Conservation (phyloP, 2,113 vertebrate species). For the Melanotaenia duboulayi region DNA sequence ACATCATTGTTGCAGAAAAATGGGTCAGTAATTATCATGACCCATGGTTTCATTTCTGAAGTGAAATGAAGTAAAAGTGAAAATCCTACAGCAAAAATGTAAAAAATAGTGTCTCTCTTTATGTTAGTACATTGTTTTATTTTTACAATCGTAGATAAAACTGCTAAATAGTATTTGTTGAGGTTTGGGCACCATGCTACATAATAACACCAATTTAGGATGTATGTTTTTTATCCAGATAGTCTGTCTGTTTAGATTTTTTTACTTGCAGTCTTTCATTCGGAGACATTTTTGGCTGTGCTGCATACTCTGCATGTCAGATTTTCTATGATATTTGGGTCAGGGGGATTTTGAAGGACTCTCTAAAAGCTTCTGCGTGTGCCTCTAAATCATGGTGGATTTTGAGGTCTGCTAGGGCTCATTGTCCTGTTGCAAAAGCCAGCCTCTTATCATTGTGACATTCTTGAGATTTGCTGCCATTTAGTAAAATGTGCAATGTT, state of each 20-base stretch:
- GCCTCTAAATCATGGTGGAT: constrained; percentile 13
- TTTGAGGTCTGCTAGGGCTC: background rate
- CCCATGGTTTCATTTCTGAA: background rate
- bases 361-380: constrained; percentile 3
- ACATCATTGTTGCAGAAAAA: background rate
- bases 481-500: background rate
- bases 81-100: background rate
- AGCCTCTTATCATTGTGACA: background rate
- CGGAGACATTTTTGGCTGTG: background rate
- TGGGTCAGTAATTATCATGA: too few relatives aligned
- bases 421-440: background rate
- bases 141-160: too few relatives aligned
- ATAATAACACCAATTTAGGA: too few relatives aligned
- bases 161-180: too few relatives aligned
- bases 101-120: too few relatives aligned
- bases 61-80: background rate
- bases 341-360: constrained; percentile 2
- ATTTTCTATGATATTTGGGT: constrained; percentile 13
- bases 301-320: background rate
- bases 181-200: too few relatives aligned
- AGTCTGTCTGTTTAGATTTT: background rate
- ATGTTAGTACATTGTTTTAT: too few relatives aligned
- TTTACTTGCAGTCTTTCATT: background rate
- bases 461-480: constrained; percentile 9
- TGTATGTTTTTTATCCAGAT: background rate